Base-by-base conservation (phyloP, 2,888 invertebrate genomes). In the Seira ritae region DNA sequence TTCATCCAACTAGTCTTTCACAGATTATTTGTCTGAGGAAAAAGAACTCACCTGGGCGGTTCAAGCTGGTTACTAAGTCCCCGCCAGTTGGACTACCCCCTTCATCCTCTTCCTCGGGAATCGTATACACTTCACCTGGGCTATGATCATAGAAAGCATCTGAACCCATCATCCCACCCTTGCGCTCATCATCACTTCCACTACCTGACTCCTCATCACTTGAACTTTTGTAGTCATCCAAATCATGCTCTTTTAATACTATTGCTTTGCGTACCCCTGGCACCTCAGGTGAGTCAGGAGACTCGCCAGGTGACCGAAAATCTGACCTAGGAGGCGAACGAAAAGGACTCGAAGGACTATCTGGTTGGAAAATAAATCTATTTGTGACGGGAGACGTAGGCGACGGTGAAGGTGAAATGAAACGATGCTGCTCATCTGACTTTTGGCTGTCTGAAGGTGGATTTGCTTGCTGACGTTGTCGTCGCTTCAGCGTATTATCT, bases 91-190 rank as follows among this genome's bases (percentile, higher is more conserved):
- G 92, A 85, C 91, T 91, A 75, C 90, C 90, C 60, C 91, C 90
- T 89, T 92, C 92, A 86, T 92, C 91, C 87, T 91, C 92, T 88
- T 92, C 92, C 88, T 92, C 92, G 10, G 91, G 91, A 81, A 92
- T 92, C 75, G 92, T 92, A 89, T 92, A 92, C 37, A 92, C 92
- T 88, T 92, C 92, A 42, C 91, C 91, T n/a, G 91, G 91, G 86
- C 90, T 91, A 89, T 91, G 91, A 79, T 91, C 91, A 87, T 90
- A 91, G 88, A 90, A 90, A 19, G 86, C 80, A 23, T 89, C 89
- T 75, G 85, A 86, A 37, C 76, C 50, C 70, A 71, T 81, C 24
- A 78, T 78, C n/a, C 80, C 75, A 23, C 84, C 86, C 55, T 60
- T 71, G 10, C 62, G 75, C 78, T 86, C 77, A 37, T 82, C 84